Conservation (phyloP, 2,797 vertebrate genomes). For the Mus caroli region DNA sequence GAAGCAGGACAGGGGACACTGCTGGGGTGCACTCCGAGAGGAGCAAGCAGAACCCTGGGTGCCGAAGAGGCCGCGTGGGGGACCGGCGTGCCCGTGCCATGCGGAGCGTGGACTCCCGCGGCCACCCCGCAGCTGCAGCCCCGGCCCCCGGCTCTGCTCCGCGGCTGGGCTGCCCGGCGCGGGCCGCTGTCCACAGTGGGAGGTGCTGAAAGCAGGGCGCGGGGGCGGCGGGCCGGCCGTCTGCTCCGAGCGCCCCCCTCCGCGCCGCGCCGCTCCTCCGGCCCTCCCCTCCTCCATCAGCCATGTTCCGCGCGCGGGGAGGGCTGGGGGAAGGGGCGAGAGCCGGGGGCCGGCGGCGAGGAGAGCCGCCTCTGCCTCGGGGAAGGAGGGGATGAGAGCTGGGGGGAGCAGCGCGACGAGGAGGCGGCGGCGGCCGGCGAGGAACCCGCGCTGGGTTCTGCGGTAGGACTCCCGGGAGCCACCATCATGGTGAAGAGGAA, state of each 20-base stretch:
- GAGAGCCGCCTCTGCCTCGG: slow-evolving; percentile 72
- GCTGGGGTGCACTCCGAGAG: slow-evolving; percentile 47
- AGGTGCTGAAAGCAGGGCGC: slow-evolving; percentile 88
- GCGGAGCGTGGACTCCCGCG: slow-evolving; percentile 34
- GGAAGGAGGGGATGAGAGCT: slow-evolving; percentile 81
- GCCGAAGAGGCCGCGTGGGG: slow-evolving; percentile 33
- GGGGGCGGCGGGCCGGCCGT: slow-evolving; percentile 77
- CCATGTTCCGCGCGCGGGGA: slow-evolving; percentile 91
- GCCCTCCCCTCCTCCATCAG: slow-evolving; percentile 89
- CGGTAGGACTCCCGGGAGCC: slow-evolving; percentile 63
- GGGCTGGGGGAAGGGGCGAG: slow-evolving; percentile 71
- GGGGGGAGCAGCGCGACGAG: slow-evolving; percentile 74
- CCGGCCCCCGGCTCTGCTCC: background rate
- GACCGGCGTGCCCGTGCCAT: background rate
- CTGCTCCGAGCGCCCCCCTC: slow-evolving; percentile 73
- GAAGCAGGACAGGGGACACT: slow-evolving; percentile 61
- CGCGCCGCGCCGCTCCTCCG: slow-evolving; percentile 74
- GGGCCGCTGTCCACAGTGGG: slow-evolving; percentile 90
- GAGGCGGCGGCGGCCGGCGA: slow-evolving; percentile 66
- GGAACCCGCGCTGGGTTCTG: slow-evolving; percentile 80
- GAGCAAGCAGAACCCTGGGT: background rate
- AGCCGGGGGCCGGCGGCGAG: slow-evolving; percentile 69
- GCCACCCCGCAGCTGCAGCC: background rate
- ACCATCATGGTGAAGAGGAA: slow-evolving; percentile 97
- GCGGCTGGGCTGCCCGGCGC: slow-evolving; percentile 51